Evolutionary conservation across 2,888 invertebrate genomes (phyloP), one percentile per base, ranked within the genome.

Genomic region (Ophion ellenae): DNA sequence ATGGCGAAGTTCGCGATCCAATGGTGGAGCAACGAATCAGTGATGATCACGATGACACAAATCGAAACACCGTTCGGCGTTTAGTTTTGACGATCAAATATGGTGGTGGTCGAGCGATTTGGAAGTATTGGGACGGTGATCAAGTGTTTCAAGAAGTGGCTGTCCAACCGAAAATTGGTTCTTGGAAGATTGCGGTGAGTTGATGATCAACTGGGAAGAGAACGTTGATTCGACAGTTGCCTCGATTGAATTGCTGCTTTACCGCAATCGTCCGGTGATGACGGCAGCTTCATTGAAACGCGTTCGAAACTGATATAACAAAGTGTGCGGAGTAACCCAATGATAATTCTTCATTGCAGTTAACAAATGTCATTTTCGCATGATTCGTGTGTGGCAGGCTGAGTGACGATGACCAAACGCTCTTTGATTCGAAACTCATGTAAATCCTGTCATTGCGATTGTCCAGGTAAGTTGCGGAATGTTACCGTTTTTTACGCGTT

Each of bases 381-480:
- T 14, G 14, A 53, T 3, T 53, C 53, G 53, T 17, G 53, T 14
- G 53, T 14, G 53, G 53, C 11, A 14, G 14, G 14, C 11, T 53
- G 53, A 53, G 53, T 36, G 36, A 36, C 53, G 53, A 53, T 2
- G 53, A 53, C 14, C 53, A 53, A 69, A 47, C 28, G 69, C 47
- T 24, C 45, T 24, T 14, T 24, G 69, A 69, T 45, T 24, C 14
- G 69, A 24, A 24, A 14, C 11, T 70, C 45, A 47, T 70, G 47
- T 45, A 17, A 24, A 70, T 70, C 47, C 6, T 14, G 24, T 24
- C 24, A 47, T 70, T 20, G 14, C 69, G 20, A 47, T 47, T 64
- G 61, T 63, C 67, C 76, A 84, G 84, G 84, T 84, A 84, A 84
- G 84, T 84, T 47, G 61, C 61, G 40, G 14, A 32, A 63, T 11